phyloP scores from a whole-genome alignment of 35 echinoderm and acorn worm genomes.

The Patiria miniata region DNA sequence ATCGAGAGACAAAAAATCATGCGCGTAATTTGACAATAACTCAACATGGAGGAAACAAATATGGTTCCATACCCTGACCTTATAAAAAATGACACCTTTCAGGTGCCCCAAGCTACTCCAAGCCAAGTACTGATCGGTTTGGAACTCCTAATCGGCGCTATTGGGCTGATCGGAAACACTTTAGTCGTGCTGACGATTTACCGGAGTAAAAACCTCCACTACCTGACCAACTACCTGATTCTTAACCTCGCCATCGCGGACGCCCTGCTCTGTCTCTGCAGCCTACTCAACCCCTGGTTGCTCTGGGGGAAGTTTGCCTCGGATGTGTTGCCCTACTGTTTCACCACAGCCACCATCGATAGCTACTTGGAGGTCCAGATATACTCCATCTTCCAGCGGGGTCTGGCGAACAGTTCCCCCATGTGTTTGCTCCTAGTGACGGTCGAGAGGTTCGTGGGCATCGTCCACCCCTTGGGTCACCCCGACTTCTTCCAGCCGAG shows the following conservation, averaged over 20 bases:
- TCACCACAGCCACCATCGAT: background rate
- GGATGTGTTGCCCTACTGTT: background rate
- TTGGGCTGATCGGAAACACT: background rate
- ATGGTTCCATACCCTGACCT: no score
- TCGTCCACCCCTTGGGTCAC: background rate
- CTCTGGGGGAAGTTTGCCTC: background rate
- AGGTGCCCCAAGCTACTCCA: background rate
- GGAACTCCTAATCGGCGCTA: background rate
- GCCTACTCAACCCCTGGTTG: background rate
- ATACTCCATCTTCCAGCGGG: background rate
- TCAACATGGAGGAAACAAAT: no score
- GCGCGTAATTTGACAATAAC: no score
- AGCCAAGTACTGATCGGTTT: background rate
- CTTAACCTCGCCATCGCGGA: constrained; percentile 8
- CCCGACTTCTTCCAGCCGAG: background rate
- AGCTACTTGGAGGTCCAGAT: constrained; percentile 3
- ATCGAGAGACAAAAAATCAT: no score
- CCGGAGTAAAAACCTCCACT: background rate
- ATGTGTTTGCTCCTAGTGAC: constrained; percentile 8
- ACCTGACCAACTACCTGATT: constrained; percentile 8
- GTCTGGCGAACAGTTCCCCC: background rate
- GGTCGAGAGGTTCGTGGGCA: constrained; percentile 2
- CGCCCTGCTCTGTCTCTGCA: background rate
- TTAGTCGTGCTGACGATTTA: background rate
- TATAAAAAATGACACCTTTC: no score